Evolutionary conservation across 2,113 vertebrate species (phyloP).

Genomic region (Dasyprocta punctata): DNA sequence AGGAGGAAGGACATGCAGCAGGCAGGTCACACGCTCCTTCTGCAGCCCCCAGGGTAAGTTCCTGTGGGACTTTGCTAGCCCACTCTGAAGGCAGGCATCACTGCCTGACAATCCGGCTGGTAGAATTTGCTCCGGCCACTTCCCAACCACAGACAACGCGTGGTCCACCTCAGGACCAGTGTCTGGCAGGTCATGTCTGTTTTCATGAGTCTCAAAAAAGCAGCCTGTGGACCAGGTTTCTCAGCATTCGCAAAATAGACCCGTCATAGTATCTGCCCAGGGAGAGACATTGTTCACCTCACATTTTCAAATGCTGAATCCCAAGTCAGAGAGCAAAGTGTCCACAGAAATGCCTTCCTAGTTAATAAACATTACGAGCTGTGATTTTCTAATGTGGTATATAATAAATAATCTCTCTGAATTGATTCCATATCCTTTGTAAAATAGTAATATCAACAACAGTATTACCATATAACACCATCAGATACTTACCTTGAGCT

Average conservation of each 20-base stretch:
- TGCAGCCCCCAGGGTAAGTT: constrained; percentile 57
- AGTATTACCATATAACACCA: constrained; percentile 2
- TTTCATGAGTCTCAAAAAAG: constrained; percentile 61
- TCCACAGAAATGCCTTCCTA: constrained; percentile 21
- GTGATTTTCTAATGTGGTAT: constrained; percentile 62
- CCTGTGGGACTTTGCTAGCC: not conserved
- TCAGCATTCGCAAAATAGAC: constrained; percentile 49
- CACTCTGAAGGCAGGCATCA: constrained; percentile 54
- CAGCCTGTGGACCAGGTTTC: constrained; percentile 6
- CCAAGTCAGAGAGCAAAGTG: constrained; percentile 21
- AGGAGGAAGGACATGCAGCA: constrained; percentile 29
- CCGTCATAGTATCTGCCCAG: constrained; percentile 22
- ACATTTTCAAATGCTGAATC: not conserved
- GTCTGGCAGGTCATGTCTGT: not conserved
- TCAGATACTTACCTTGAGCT: constrained; percentile 19
- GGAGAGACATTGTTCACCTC: not conserved
- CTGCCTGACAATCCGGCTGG: constrained; percentile 57
- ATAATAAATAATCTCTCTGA: constrained; percentile 41
- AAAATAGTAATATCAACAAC: constrained; percentile 54
- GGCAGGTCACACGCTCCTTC: constrained; percentile 43
- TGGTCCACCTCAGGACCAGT: not conserved
- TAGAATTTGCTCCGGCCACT: not conserved
- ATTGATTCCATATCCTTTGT: not conserved
- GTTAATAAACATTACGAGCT: constrained; percentile 33
- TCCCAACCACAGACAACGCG: not conserved